Evolutionary conservation across 2,888 invertebrate species (phyloP).

Genomic region (Scaptomyza polygonia): DNA sequence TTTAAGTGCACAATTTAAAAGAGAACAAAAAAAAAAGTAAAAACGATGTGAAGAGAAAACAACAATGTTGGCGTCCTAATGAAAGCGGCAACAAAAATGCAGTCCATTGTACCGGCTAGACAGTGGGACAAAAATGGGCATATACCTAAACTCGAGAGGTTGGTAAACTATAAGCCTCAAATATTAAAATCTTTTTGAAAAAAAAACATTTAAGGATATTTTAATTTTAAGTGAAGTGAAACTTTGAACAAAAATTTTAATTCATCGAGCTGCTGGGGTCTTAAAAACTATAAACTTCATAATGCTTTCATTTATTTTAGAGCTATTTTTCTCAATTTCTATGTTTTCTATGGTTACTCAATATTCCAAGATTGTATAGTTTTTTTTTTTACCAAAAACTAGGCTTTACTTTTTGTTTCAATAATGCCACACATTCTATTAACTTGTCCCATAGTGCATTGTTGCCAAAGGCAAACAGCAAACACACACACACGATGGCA

Average conservation of each 20-base stretch:
- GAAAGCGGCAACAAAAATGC: constrained; percentile 31
- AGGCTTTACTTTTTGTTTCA: not conserved
- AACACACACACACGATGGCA: constrained; percentile 14
- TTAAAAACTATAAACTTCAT: too few species aligned
- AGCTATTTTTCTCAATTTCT: too few species aligned
- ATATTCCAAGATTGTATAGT: too few species aligned
- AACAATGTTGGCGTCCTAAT: constrained; percentile 43
- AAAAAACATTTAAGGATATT: too few species aligned
- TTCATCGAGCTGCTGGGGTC: too few species aligned
- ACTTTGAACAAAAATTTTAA: too few species aligned
- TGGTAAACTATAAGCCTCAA: too few species aligned
- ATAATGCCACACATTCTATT: not conserved
- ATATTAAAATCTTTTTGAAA: too few species aligned
- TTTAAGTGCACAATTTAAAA: constrained; percentile 50
- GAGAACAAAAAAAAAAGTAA: constrained; percentile 6
- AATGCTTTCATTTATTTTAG: too few species aligned
- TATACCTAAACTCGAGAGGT: too few species aligned
- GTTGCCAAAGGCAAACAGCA: constrained; percentile 16
- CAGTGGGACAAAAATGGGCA: not conserved
- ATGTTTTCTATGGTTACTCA: too few species aligned
- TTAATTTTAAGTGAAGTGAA: too few species aligned
- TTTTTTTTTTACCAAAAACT: not conserved
- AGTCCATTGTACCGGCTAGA: not conserved
- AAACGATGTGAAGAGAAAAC: constrained; percentile 2
- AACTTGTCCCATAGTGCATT: not conserved